A percentile compares a stretch with the other conserved stretches of the same genome.
Conservation (phyloP, 1,140 invertebrate genomes). For the Mercenaria mercenaria region DNA sequence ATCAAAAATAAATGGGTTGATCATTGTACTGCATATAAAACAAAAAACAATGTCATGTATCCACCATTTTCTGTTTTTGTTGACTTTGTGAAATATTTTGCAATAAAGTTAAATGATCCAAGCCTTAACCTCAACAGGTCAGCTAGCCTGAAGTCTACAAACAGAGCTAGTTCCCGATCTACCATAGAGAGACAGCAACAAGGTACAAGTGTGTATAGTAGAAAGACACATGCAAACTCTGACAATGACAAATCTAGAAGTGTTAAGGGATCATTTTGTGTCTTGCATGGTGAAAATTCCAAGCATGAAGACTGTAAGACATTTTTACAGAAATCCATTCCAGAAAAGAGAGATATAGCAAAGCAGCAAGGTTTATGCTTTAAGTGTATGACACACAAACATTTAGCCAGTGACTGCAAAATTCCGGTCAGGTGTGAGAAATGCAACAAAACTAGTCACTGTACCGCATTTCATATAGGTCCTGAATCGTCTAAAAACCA, state of each 20-base stretch:
- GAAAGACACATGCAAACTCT: conserved; percentile 9
- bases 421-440: conserved; percentile 19
- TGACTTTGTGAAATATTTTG: conserved; percentile 53
- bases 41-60: conserved; percentile 10
- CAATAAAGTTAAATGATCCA: conserved; percentile 57
- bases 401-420: conserved; percentile 29
- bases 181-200: conserved; percentile 2
- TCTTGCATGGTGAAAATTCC: not conserved
- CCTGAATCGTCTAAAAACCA: not conserved
- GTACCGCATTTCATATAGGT: not conserved
- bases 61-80: conserved; percentile 68
- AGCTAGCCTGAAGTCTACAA: not conserved
- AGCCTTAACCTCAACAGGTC: conserved; percentile 5
- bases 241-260: not conserved
- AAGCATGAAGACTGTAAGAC: not conserved
- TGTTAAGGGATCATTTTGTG: not conserved
- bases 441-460: conserved; percentile 35
- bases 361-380: conserved; percentile 5
- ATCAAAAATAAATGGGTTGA: conserved; percentile 67
- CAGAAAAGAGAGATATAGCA: not conserved
- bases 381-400: not conserved
- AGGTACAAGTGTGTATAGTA: not conserved
- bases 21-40: conserved; percentile 56
- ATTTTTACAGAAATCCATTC: not conserved
- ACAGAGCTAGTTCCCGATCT: not conserved